Evolutionary conservation across 2,888 invertebrate genomes (phyloP).

Genomic region (Ptilodon capucinus): DNA sequence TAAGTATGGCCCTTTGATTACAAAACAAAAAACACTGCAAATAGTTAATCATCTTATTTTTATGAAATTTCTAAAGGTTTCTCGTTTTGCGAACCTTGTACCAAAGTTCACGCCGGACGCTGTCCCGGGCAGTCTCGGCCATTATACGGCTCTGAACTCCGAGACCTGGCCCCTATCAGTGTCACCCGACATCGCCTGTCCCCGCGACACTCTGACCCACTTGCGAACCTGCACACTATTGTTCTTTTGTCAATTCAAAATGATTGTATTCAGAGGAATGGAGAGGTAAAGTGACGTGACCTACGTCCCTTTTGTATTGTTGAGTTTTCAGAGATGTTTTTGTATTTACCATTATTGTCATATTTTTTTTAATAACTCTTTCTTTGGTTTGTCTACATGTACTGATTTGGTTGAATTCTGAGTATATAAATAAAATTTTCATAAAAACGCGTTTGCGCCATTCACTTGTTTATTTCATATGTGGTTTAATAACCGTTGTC

Average conservation of each 20-base stretch:
- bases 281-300: slow-evolving; percentile 27
- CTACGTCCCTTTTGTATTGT: slow-evolving; percentile 11
- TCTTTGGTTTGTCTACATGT: no score
- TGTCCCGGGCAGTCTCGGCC: slow-evolving; percentile 10
- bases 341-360: no score
- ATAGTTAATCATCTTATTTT: no score
- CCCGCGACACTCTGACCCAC: slow-evolving; percentile 64
- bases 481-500: no score
- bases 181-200: slow-evolving; percentile 55
- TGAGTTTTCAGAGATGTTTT: slow-evolving; percentile 1
- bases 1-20: no score
- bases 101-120: neutral
- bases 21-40: no score
- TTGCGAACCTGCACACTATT: slow-evolving; percentile 49
- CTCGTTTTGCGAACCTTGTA: neutral
- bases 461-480: no score
- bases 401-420: no score
- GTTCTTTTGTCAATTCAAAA: slow-evolving; percentile 53
- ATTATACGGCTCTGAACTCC: slow-evolving; percentile 52
- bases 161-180: slow-evolving; percentile 50
- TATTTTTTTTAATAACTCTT: no score
- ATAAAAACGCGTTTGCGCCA: no score
- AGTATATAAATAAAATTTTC: no score
- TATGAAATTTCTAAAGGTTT: no score
- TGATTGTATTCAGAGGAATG: slow-evolving; percentile 28